Evolutionary conservation across 1,140 invertebrate genomes (phyloP), one percentile per base, ranked within the genome.

Genomic region (Atta texana): DNA sequence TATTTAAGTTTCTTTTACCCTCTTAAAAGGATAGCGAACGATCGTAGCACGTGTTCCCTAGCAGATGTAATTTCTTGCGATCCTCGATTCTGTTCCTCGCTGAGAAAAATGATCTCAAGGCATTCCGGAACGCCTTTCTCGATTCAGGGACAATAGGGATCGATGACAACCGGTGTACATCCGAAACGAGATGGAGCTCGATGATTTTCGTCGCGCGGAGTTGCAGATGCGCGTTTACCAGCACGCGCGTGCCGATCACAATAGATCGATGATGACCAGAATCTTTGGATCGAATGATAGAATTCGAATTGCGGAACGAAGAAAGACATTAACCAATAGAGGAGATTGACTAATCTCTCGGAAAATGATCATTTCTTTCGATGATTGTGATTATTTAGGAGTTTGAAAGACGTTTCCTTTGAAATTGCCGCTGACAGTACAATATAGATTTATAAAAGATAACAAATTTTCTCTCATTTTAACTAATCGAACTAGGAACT

Each of bases 101-200:
- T 7, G 39, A 66, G 68, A 21, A 69, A 53, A 69, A 64, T 2
- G 34, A 66, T 78, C 49, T 66, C 72, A 57, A 77, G 34, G 24
- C 28, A 21, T 31, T 64, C n/a, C n/a, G 31, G 14, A 18, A 12
- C 57, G 39, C 49, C 55, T 77, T 49, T 66, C 55, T 72, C 71
- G 64, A 90, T 90, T 89, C 61, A 68, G 51, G 69, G 24, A 89
- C 87, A 59, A 86, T 49, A 3, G 21, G 49, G 77, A 84, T 89
- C 84, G 84, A 89, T 87, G 87, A 84, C 72, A 86, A 84, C 88
- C 77, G 85, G 89, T 89, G 77, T 78, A 74, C 12, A 75, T 80
- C 53, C 57, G 85, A 87, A 78, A 55, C 85, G 55, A 72, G 78
- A 87, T 53, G 59, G 24, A 85, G 53, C 53, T n/a, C 31, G 28